These are phyloP conservation scores for Semaprochilodus insignis DNA, from an alignment of 2,797 vertebrate species.

Conservation along the genomic window DNA sequence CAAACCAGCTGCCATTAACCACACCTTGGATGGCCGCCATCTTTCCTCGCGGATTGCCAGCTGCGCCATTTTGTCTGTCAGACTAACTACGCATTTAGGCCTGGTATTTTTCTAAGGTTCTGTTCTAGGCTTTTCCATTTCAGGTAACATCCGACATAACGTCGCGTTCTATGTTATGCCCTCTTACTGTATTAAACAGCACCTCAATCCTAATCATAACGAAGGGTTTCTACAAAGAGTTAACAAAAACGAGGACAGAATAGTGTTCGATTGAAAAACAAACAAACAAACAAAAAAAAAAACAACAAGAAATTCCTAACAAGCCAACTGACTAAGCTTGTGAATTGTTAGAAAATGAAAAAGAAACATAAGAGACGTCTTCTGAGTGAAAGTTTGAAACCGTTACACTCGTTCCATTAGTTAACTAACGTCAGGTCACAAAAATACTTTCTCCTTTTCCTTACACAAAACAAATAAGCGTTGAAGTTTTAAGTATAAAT, in stretches of 20 bases:
- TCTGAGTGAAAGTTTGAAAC: too few relatives aligned
- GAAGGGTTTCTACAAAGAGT: too few relatives aligned
- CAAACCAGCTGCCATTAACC: neutral
- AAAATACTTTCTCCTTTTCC: too few relatives aligned
- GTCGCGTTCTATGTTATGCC: rapidly evolving
- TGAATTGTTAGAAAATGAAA: neutral
- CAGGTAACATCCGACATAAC: neutral
- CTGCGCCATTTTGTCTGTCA: slow-evolving; percentile 37
- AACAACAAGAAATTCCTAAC: too few relatives aligned
- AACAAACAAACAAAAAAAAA: too few relatives aligned
- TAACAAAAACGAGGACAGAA: too few relatives aligned
- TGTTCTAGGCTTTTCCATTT: neutral
- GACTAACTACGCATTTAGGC: neutral
- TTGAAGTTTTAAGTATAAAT: too few relatives aligned
- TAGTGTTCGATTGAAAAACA: too few relatives aligned
- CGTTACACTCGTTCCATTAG: too few relatives aligned
- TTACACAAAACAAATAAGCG: too few relatives aligned
- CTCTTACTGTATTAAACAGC: neutral
- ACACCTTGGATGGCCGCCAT: slow-evolving; percentile 20
- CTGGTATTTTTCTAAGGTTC: neutral
- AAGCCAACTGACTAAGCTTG: neutral
- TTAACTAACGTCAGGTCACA: too few relatives aligned
- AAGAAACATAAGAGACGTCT: too few relatives aligned
- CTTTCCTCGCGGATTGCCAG: neutral
- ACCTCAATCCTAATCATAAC: neutral